phyloP scores from a whole-genome alignment of 2,797 vertebrate genomes.

The Myiotriccus ornatus region DNA sequence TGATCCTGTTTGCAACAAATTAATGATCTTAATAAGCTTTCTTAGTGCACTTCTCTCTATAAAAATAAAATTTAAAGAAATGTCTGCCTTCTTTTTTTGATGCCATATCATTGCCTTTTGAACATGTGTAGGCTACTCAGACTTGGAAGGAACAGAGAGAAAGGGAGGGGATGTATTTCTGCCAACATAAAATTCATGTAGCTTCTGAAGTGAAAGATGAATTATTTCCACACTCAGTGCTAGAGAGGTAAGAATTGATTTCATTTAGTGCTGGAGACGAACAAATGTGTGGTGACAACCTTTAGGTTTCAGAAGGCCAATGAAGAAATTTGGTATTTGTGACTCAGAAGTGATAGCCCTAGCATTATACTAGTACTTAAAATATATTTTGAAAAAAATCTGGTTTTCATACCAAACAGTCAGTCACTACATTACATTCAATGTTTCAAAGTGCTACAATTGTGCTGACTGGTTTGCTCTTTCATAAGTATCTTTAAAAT shows the following conservation, averaged over 20 bases:
- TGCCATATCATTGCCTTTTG: background rate
- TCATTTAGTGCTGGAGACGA: background rate
- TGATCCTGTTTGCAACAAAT: background rate
- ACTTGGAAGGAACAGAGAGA: background rate
- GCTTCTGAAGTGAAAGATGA: background rate
- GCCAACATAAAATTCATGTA: background rate
- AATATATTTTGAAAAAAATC: background rate
- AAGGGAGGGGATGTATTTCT: background rate
- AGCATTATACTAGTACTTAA: background rate
- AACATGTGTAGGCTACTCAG: background rate
- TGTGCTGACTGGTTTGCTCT: background rate
- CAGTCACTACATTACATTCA: background rate
- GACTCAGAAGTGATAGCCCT: background rate
- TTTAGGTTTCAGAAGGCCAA: background rate
- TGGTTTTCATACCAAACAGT: background rate
- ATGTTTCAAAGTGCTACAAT: background rate
- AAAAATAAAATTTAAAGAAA: background rate
- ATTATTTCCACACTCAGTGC: background rate
- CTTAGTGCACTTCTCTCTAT: background rate
- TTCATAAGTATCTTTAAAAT: background rate
- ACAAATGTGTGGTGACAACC: background rate
- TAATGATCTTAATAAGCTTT: background rate
- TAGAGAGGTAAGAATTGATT: background rate
- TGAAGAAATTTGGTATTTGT: background rate
- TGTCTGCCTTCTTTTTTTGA: background rate